Evolutionary conservation across 2,113 vertebrate genomes (phyloP), one percentile per base, ranked within the genome.

Genomic region (Myiopsitta monachus): DNA sequence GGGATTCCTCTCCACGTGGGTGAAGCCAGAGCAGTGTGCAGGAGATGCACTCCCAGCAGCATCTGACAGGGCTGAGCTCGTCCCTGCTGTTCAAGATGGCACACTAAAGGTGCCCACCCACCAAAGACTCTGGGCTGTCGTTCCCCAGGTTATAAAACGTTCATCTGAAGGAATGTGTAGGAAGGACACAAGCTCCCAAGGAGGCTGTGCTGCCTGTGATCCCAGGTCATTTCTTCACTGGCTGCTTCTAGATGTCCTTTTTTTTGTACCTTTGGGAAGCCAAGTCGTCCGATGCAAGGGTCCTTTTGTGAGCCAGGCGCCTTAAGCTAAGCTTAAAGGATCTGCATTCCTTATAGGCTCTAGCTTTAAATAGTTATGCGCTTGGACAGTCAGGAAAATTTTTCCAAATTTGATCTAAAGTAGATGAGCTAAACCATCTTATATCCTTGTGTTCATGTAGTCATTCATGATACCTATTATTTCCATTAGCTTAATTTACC

Each of bases 201-300:
- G 3, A 8, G 9, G 6, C 38, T 59, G 5, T 68, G 61, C 51
- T 38, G 27, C 38, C 31, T 13, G 2, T 41, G 27, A 57, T 3
- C 1, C 6, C 36, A 30, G 7, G 6, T 88, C 23, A 27, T 63
- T 79, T 14, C 21, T 70, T 67, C 30, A 8, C 28, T 51, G 49
- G 16, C 49, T 83, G 18, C 7, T 75, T 84, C 43, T 63, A 2
- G 13, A 30, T 41, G 21, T 43, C 41, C 12, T 33, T 81, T 64
- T 52, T 6, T 69, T 72, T 88, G 39, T 68, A 6, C 55, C 2
- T 22, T 10, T 61, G 24, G 44, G 62, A 59, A 92, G 17, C 17
- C 44, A 74, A 69, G 63, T 30, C 10, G 43, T 1, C 27, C 0
- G 0, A 15, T 4, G 4, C 17, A 88, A n/a, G 51, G 14, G n/a